Percentiles rank a stretch among this genome's conserved stretches.
These are phyloP conservation scores for Apocheima hispidaria DNA, from an alignment of 2,888 invertebrate species.

Conservation along the genomic window DNA sequence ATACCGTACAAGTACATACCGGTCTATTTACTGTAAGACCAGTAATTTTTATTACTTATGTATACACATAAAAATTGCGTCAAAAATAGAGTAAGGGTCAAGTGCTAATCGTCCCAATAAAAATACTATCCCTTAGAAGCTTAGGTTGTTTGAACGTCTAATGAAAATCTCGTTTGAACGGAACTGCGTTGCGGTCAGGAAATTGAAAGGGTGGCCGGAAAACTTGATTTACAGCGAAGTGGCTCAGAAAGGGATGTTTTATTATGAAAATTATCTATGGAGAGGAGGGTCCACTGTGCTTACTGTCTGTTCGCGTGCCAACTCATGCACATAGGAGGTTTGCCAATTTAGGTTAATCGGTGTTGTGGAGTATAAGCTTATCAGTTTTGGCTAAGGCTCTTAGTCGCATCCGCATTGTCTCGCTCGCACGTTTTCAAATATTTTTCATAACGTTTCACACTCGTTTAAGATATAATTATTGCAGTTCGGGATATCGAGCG, in stretches of 20 bases:
- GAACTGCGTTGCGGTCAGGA: slow-evolving; percentile 78
- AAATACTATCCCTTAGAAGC: slow-evolving; percentile 58
- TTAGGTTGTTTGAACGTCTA: slow-evolving; percentile 65
- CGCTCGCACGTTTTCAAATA: too few relatives aligned
- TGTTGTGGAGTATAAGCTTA: not conserved
- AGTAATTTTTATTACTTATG: not conserved
- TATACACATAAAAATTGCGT: not conserved
- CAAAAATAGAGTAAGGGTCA: slow-evolving; percentile 30
- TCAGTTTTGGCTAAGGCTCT: not conserved
- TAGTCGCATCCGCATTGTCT: too few relatives aligned
- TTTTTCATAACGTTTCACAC: too few relatives aligned
- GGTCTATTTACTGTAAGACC: not conserved
- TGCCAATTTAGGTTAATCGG: not conserved
- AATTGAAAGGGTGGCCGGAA: slow-evolving; percentile 78
- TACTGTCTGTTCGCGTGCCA: slow-evolving; percentile 55
- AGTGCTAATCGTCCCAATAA: slow-evolving; percentile 57
- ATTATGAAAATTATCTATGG: slow-evolving; percentile 78
- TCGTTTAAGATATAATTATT: too few relatives aligned
- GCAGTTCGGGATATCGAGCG: too few relatives aligned
- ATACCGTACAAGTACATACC: too few relatives aligned
- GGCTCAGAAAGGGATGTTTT: slow-evolving; percentile 78
- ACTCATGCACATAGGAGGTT: not conserved
- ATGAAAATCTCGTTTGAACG: slow-evolving; percentile 73
- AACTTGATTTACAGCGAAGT: slow-evolving; percentile 80
- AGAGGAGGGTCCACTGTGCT: slow-evolving; percentile 53